Base-by-base conservation (phyloP, 2,113 vertebrate genomes). In the Cisticola juncidis region DNA sequence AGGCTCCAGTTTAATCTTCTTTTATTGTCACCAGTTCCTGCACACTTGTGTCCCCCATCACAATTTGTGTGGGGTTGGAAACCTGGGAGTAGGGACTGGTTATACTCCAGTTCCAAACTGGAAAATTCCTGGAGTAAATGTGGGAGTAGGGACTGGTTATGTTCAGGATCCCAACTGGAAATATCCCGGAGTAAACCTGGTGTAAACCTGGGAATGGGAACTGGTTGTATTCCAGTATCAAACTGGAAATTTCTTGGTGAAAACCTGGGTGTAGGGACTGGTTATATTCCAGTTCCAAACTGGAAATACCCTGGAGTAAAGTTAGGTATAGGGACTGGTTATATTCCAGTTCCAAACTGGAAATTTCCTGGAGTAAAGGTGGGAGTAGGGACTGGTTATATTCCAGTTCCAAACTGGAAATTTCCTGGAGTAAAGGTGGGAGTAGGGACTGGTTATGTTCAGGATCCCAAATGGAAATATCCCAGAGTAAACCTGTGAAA, bases 21-120 rank as follows among this genome's bases (percentile, higher is more conserved):
- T 95, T 95, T 72, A 65, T 79, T 94, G 77, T 36, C 91, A 45
- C 36, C 95, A 94, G 53, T 54, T 65, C 31, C 90, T 76, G 85
- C 23, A 9, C 78, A 9, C 48, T 58, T 48, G 50, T 44, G 44
- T 38, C 62, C 72, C 62, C 81, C 47, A 1, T 60, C 83, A 10
- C 9, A 23, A 12, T 53, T 24, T 9, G 19, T 21, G 57, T 19
- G 38, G 7, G 78, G 3, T n/a, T n/a, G n/a, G 38, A 38, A 50
- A 25, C 7, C 14, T 25, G 24, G 48, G 48, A 50, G 7, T 56
- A 21, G 31, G 20, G 20, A 56, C 31, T 56, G 53, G 31, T 56
- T 13, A 56, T 56, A 2, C n/a, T 56, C 26, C 48, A 25, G 13
- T 1, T 50, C 48, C 48, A 5, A 48, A 25, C 6, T 48, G 48